Conservation (phyloP, 2,113 vertebrate species). For the Oxyruncus cristatus region DNA sequence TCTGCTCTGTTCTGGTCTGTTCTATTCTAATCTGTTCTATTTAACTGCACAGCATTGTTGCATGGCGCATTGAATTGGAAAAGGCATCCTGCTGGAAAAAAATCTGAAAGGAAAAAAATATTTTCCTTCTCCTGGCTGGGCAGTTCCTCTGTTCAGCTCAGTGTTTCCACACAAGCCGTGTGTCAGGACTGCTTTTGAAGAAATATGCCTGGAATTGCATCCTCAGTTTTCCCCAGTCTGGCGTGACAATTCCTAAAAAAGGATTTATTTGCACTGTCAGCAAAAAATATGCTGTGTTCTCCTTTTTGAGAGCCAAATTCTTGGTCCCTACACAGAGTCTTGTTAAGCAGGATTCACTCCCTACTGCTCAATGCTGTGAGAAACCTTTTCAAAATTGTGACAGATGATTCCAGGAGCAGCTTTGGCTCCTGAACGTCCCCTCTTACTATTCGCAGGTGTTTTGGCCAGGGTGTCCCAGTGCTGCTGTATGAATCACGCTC, state of each 20-base stretch:
- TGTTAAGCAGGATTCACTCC: neutral
- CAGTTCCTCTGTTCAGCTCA: neutral
- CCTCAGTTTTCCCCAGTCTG: neutral
- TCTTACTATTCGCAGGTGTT: neutral
- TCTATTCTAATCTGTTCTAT: neutral
- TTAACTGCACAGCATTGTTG: neutral
- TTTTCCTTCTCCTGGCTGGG: neutral
- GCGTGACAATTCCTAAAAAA: neutral
- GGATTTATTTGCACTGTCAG: neutral
- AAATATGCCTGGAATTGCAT: neutral
- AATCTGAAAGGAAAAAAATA: neutral
- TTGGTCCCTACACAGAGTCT: neutral
- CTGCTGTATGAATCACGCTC: neutral
- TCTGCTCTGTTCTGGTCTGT: neutral
- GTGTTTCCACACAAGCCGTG: neutral
- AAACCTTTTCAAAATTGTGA: neutral
- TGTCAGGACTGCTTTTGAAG: neutral
- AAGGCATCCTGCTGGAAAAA: neutral
- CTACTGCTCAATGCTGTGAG: neutral
- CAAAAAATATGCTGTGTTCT: neutral
- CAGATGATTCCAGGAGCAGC: neutral
- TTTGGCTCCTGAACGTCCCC: neutral
- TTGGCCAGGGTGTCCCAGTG: neutral
- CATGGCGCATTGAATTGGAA: neutral
- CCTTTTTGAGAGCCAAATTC: neutral